Conservation (phyloP, 2,113 vertebrate genomes). For the Diadophis punctatus region DNA sequence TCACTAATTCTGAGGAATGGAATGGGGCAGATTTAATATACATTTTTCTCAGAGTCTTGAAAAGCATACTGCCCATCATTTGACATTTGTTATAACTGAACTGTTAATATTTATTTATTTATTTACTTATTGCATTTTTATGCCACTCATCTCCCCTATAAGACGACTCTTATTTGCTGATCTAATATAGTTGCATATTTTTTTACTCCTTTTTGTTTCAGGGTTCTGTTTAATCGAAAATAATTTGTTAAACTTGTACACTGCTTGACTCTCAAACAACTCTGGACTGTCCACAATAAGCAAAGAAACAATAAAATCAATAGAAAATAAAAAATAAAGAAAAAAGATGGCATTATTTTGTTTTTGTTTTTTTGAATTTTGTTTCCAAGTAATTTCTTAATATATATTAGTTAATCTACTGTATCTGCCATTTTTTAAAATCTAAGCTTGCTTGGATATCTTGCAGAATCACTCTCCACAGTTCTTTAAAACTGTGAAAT, state of each 20-base stretch:
- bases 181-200: background rate
- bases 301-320: background rate
- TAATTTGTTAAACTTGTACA: background rate
- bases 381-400: background rate
- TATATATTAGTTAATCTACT: background rate
- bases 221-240: background rate
- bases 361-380: background rate
- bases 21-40: background rate
- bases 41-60: background rate
- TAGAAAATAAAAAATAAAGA: background rate
- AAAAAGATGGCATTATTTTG: background rate
- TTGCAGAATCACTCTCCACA: conserved; percentile 28
- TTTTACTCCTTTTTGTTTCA: background rate
- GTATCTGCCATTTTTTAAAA: background rate
- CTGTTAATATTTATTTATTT: background rate
- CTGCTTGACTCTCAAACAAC: background rate
- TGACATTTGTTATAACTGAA: background rate
- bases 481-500: conserved; percentile 45
- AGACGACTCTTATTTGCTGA: background rate
- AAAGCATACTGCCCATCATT: background rate
- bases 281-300: background rate
- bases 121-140: background rate
- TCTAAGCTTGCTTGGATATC: background rate
- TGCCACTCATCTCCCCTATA: background rate
- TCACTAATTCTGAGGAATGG: background rate